Percentiles rank a stretch among this genome's conserved stretches.
Conservation (phyloP, 2,888 invertebrate species). For the Pemphredon lugubris region DNA sequence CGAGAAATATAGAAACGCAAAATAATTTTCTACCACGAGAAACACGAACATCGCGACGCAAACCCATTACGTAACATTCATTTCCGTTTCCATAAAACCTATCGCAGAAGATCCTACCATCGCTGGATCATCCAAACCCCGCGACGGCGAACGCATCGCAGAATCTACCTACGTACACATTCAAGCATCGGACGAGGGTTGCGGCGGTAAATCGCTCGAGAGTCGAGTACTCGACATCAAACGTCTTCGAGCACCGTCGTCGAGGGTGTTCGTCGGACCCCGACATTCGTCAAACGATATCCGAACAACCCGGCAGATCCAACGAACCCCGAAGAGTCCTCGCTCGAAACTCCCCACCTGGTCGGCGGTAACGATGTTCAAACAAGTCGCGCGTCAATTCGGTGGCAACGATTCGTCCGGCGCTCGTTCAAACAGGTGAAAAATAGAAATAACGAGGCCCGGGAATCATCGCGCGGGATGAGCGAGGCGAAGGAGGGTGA, state of each 20-base stretch:
- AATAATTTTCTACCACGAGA: too few relatives aligned
- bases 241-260: conserved; percentile 5
- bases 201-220: neutral
- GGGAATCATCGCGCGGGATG: neutral
- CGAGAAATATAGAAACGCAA: too few relatives aligned
- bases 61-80: too few relatives aligned
- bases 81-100: too few relatives aligned
- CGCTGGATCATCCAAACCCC: too few relatives aligned
- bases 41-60: too few relatives aligned
- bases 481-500: neutral
- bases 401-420: conserved; percentile 22
- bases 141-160: too few relatives aligned
- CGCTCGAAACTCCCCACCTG: too few relatives aligned
- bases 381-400: conserved; percentile 61
- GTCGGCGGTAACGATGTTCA: conserved; percentile 63
- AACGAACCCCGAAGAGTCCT: conserved; percentile 14
- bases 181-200: too few relatives aligned
- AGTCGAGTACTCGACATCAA: too few relatives aligned
- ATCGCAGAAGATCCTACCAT: too few relatives aligned
- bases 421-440: conserved; percentile 43
- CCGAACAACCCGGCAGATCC: conserved; percentile 7
- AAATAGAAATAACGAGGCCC: conserved; percentile 32
- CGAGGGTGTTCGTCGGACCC: neutral
- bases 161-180: too few relatives aligned
- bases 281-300: conserved; percentile 2